Evolutionary conservation across 1,140 invertebrate species (phyloP).

Genomic region (Drosophila bipectinata): DNA sequence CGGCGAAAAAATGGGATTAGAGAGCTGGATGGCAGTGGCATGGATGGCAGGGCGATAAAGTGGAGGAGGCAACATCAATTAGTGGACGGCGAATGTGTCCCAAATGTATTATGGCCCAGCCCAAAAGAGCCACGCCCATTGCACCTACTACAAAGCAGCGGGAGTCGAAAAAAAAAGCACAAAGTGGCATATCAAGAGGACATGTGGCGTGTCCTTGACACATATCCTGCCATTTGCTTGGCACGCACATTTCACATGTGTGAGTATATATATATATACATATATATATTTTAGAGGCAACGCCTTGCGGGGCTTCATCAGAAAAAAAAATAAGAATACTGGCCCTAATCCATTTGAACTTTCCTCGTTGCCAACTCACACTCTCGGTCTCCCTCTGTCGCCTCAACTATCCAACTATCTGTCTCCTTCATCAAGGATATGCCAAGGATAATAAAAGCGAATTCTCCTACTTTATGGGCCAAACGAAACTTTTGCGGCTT

Average conservation of each 20-base stretch:
- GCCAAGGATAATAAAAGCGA: constrained; percentile 77
- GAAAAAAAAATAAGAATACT: constrained; percentile 3
- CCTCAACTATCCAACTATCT: background rate
- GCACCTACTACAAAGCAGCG: constrained; percentile 22
- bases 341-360: constrained; percentile 79
- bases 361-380: constrained; percentile 36
- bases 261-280: background rate
- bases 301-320: constrained; percentile 69
- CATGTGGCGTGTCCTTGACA: constrained; percentile 69
- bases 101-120: constrained; percentile 48
- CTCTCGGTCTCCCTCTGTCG: background rate
- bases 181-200: constrained; percentile 1
- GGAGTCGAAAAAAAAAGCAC: background rate
- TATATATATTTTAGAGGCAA: constrained; percentile 31
- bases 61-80: constrained; percentile 68
- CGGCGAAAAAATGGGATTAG: constrained; percentile 6
- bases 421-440: constrained; percentile 19
- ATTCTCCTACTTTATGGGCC: constrained; percentile 68
- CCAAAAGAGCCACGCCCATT: constrained; percentile 36
- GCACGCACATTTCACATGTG: constrained; percentile 48
- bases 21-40: background rate
- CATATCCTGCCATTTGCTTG: constrained; percentile 61
- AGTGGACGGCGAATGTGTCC: constrained; percentile 70
- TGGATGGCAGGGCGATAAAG: constrained; percentile 8
- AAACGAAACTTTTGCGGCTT: constrained; percentile 67